These are phyloP conservation scores for Agonopterix arenella DNA, from an alignment of 2,888 invertebrate species.

Conservation along the genomic window DNA sequence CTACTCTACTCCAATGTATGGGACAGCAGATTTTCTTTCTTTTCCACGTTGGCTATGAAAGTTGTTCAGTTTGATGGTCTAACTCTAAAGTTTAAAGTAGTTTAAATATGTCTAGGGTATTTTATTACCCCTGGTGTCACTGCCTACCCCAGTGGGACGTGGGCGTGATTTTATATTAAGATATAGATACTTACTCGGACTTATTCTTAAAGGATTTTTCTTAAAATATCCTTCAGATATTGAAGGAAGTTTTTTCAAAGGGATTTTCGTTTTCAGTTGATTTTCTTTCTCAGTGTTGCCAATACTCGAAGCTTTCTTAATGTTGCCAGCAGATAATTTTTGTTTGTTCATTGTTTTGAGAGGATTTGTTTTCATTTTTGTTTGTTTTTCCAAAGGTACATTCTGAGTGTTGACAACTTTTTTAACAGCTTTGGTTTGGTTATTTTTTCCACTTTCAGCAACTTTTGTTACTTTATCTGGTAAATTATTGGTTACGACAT, in stretches of 20 bases:
- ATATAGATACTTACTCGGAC: constrained; percentile 50
- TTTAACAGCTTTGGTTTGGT: neutral
- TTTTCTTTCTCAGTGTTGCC: constrained; percentile 18
- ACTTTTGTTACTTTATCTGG: neutral
- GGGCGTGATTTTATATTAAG: too few relatives aligned
- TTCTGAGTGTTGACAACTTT: neutral
- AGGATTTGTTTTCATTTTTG: neutral
- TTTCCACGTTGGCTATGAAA: too few relatives aligned
- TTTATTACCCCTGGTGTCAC: too few relatives aligned
- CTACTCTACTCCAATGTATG: too few relatives aligned
- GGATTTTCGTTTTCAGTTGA: constrained; percentile 30
- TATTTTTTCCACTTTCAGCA: neutral
- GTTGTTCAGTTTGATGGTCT: too few relatives aligned
- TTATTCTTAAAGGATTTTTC: constrained; percentile 33
- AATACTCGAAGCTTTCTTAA: constrained; percentile 5
- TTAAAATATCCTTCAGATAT: constrained; percentile 16
- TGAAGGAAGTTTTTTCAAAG: constrained; percentile 27
- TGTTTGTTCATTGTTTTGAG: neutral
- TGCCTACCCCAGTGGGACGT: too few relatives aligned
- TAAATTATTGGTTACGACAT: too few relatives aligned
- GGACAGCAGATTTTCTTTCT: too few relatives aligned
- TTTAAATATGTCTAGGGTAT: too few relatives aligned
- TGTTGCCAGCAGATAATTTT: constrained; percentile 5
- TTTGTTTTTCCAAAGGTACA: neutral
- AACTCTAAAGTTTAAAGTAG: too few relatives aligned